These are phyloP conservation scores for Dascillus cervinus DNA, from an alignment of 2,888 invertebrate species.

Conservation along the genomic window DNA sequence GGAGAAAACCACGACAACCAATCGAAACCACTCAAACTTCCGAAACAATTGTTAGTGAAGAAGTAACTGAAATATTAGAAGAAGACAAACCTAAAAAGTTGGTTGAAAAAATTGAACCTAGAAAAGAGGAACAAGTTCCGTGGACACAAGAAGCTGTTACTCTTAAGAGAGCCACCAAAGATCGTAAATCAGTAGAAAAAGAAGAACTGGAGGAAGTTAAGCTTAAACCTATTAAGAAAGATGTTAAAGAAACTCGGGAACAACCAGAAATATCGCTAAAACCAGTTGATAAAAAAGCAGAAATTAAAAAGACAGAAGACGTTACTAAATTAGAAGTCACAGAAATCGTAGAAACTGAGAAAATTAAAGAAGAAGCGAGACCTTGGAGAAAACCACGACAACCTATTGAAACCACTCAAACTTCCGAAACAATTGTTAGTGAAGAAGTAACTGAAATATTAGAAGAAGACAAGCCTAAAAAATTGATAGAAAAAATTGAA, in stretches of 20 bases:
- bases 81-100: conserved; percentile 14
- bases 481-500: conserved; percentile 17
- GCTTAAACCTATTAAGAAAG: conserved; percentile 19
- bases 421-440: conserved; percentile 31
- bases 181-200: conserved; percentile 6
- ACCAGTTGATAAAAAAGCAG: neutral
- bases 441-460: conserved; percentile 27
- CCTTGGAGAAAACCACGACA: neutral
- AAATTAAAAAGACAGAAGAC: neutral
- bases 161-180: conserved; percentile 37
- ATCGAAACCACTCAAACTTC: too few relatives aligned
- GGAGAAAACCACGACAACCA: neutral
- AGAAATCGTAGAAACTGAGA: conserved; percentile 5
- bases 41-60: too few relatives aligned
- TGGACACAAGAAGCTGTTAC: conserved; percentile 55
- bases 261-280: conserved; percentile 3
- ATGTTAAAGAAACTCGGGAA: conserved; percentile 23
- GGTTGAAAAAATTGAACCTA: conserved; percentile 22
- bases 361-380: conserved; percentile 20
- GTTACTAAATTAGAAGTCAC: conserved; percentile 3
- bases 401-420: conserved; percentile 28
- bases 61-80: conserved; percentile 25
- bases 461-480: conserved; percentile 27
- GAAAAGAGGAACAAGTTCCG: conserved; percentile 26
- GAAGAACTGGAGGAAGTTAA: conserved; percentile 38